phyloP scores from a whole-genome alignment of 2,113 vertebrate genomes.

The Daubentonia madagascariensis region DNA sequence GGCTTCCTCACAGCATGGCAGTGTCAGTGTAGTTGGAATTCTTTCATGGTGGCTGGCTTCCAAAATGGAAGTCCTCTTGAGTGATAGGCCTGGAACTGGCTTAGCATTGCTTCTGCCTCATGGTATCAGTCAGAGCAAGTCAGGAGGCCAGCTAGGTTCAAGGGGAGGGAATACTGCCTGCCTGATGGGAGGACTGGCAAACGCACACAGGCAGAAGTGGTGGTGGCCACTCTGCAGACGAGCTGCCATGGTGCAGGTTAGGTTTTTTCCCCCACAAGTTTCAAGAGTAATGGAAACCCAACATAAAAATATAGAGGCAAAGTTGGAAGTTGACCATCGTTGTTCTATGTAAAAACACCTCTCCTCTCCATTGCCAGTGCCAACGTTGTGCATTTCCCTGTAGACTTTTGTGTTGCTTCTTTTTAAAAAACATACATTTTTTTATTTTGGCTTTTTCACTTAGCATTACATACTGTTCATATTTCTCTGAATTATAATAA shows the following conservation, averaged over 20 bases:
- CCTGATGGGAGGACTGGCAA: not conserved
- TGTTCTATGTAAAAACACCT: not conserved
- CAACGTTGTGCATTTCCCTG: not conserved
- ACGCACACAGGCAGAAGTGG: not conserved
- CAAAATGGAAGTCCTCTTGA: not conserved
- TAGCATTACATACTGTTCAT: not conserved
- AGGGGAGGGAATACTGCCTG: too few species aligned
- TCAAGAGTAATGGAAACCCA: not conserved
- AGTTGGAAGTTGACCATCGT: not conserved
- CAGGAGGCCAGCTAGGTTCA: too few species aligned
- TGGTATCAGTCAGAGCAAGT: not conserved
- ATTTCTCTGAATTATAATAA: not conserved
- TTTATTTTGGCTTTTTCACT: not conserved
- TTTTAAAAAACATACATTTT: not conserved
- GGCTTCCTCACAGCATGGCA: not conserved
- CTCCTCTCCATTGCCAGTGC: not conserved
- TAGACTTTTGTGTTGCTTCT: not conserved
- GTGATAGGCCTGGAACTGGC: not conserved
- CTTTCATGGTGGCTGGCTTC: not conserved
- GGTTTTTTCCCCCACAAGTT: not conserved
- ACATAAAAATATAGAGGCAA: not conserved
- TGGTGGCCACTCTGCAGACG: not conserved
- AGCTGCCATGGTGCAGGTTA: not conserved
- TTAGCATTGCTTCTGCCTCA: not conserved
- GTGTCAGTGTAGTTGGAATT: fast-evolving